These are phyloP conservation scores for Endomychus coccineus DNA, from an alignment of 2,888 invertebrate genomes.

Conservation along the genomic window DNA sequence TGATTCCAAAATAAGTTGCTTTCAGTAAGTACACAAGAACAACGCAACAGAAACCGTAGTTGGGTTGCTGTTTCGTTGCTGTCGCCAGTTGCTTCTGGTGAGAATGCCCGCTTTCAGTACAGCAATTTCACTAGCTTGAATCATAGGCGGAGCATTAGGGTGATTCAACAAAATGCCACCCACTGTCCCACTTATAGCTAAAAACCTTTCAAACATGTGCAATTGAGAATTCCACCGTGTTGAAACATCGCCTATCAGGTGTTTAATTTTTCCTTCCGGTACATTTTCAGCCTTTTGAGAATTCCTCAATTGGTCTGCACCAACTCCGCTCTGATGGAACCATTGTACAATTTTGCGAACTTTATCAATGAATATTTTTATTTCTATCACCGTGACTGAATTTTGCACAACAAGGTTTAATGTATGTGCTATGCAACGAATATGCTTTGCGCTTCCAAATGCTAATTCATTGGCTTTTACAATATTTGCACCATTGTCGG, in stretches of 20 bases:
- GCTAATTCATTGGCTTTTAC: constrained; percentile 25
- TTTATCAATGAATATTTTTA: constrained; percentile 25
- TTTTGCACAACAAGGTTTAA: constrained; percentile 26
- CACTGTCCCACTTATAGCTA: constrained; percentile 6
- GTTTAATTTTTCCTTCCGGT: constrained; percentile 26
- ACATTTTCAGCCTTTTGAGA: constrained; percentile 24
- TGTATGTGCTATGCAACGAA: constrained; percentile 28
- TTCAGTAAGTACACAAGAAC: too few species aligned
- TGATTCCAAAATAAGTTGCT: too few species aligned
- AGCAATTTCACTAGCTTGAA: constrained; percentile 26
- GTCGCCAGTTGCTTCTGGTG: too few species aligned
- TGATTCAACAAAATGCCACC: constrained; percentile 23
- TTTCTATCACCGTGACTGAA: constrained; percentile 20
- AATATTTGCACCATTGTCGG: constrained; percentile 24
- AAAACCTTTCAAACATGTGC: constrained; percentile 17
- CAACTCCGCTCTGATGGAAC: constrained; percentile 28
- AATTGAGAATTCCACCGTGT: constrained; percentile 27
- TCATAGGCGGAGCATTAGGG: constrained; percentile 27
- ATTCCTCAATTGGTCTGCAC: constrained; percentile 25
- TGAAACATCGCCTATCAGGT: constrained; percentile 26
- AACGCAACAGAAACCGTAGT: too few species aligned
- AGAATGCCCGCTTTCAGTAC: too few species aligned
- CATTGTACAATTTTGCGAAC: constrained; percentile 26
- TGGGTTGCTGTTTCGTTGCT: too few species aligned
- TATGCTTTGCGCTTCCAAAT: constrained; percentile 25